These are phyloP conservation scores for Coluber constrictor DNA, from an alignment of 2,797 vertebrate genomes.

Conservation along the genomic window DNA sequence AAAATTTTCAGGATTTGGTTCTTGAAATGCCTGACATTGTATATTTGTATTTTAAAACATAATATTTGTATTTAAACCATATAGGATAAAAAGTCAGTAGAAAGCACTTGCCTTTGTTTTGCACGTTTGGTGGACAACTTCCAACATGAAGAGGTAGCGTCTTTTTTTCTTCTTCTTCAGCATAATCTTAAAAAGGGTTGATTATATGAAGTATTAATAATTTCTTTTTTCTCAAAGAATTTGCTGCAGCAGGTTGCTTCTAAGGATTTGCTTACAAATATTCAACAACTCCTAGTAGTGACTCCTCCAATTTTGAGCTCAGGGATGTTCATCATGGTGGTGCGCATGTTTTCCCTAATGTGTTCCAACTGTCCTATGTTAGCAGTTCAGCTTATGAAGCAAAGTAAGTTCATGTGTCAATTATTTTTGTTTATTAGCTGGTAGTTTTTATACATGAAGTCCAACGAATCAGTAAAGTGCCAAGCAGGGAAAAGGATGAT, in stretches of 20 bases:
- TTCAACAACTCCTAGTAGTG: slow-evolving; percentile 96
- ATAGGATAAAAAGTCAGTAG: slow-evolving; percentile 98
- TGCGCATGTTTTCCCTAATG: slow-evolving; percentile 99
- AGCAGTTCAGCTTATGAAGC: slow-evolving; percentile 98
- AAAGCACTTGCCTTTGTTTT: slow-evolving; percentile 99
- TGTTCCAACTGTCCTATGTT: slow-evolving; percentile 97
- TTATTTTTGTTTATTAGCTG: background rate
- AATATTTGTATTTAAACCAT: slow-evolving; percentile 25
- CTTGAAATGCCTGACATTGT: slow-evolving; percentile 7
- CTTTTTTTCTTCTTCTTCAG: background rate
- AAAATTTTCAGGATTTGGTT: background rate
- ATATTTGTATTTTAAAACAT: slow-evolving; percentile 5
- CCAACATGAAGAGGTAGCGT: slow-evolving; percentile 93
- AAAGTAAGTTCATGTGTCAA: slow-evolving; percentile 81
- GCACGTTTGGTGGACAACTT: slow-evolving; percentile 98
- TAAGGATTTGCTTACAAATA: slow-evolving; percentile 94
- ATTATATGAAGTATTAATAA: background rate
- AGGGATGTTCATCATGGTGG: slow-evolving; percentile 99
- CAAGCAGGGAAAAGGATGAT: background rate
- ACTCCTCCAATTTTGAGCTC: slow-evolving; percentile 97
- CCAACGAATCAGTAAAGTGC: background rate
- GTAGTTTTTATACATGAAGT: background rate
- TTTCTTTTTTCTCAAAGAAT: slow-evolving; percentile 75
- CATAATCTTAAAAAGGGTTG: background rate
- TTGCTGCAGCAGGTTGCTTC: slow-evolving; percentile 97